Conservation (phyloP, 2,113 vertebrate genomes). For the Pachypanchax playfairii region DNA sequence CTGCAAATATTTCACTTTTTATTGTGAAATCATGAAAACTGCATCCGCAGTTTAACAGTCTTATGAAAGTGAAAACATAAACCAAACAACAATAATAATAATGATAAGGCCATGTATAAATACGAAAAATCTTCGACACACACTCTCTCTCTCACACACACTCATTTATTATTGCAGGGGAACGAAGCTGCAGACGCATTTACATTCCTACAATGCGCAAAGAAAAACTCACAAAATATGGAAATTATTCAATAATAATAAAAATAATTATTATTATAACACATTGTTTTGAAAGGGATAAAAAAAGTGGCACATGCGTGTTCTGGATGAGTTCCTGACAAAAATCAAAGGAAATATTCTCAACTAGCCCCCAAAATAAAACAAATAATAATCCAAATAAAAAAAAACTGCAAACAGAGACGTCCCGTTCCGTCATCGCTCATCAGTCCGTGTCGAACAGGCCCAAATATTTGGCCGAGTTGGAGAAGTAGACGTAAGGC, state of each 20-base stretch:
- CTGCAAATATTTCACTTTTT: slow-evolving; percentile 58
- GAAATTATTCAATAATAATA: slow-evolving; percentile 44
- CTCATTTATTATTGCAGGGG: slow-evolving; percentile 13
- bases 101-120: slow-evolving; percentile 59
- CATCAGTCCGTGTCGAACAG: slow-evolving; percentile 80
- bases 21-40: slow-evolving; percentile 59
- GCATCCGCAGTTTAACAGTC: slow-evolving; percentile 56
- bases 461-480: slow-evolving; percentile 81
- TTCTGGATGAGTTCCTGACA: slow-evolving; percentile 37
- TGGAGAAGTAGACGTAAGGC: slow-evolving; percentile 84
- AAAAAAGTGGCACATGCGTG: slow-evolving; percentile 76
- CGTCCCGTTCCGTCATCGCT: slow-evolving; percentile 1
- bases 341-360: background rate
- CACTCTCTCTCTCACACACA: background rate
- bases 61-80: slow-evolving; percentile 51
- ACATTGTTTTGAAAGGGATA: slow-evolving; percentile 18
- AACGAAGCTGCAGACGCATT: slow-evolving; percentile 7
- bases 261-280: slow-evolving; percentile 51
- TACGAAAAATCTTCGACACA: slow-evolving; percentile 14
- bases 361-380: background rate
- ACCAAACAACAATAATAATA: slow-evolving; percentile 7
- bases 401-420: background rate
- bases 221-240: slow-evolving; percentile 47
- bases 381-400: background rate
- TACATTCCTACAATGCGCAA: slow-evolving; percentile 66